Evolutionary conservation across 2,113 vertebrate species (phyloP), one percentile per base, ranked within the genome.

Genomic region (Festucalex cinctus): DNA sequence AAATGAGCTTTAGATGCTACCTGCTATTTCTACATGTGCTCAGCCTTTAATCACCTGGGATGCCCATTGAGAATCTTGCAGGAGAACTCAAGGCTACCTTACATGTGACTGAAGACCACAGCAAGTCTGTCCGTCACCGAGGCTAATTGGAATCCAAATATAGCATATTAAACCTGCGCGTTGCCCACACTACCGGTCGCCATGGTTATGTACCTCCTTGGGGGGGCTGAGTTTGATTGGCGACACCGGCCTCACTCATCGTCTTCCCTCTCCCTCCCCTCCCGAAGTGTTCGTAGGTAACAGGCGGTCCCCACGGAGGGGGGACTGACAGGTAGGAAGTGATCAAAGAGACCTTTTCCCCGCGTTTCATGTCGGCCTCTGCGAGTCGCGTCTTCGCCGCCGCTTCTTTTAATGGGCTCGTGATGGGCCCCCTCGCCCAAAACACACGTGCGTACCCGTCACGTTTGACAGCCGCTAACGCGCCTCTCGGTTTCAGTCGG

Each of bases 281-380:
- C 60, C 17, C 20, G 4, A 24, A 14, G 14, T 62, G 78, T 80
- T 81, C 74, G 70, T 79, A 79, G 82, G 83, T 88, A 90, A 89
- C 86, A 82, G 82, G 75, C 82, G 54, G 84, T 86, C 86, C 84
- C 88, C 61, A 74, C 65, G 85, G 89, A 88, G 86, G 85, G 80
- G 78, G 81, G 84, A 84, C 80, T 88, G 86, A 85, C 89, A 88
- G 88, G 85, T 80, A 89, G 86, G 85, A 88, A 88, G 88, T 89
- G 88, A 89, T 90, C 89, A 90, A 89, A 90, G 39, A 88, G 86
- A 81, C 75, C 81, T 58, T 77, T 89, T 88, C 85, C 84, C 82
- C 79, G 74, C 82, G 84, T 88, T 88, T 89, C 86, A 86, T 87
- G 89, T 89, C 64, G 80, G 75, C 80, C 82, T 86, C 83, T 58